A percentile compares a stretch with the other conserved stretches of the same genome.
Evolutionary conservation across 1,140 invertebrate species (phyloP).

Genomic region (Zeugodacus cucurbitae): DNA sequence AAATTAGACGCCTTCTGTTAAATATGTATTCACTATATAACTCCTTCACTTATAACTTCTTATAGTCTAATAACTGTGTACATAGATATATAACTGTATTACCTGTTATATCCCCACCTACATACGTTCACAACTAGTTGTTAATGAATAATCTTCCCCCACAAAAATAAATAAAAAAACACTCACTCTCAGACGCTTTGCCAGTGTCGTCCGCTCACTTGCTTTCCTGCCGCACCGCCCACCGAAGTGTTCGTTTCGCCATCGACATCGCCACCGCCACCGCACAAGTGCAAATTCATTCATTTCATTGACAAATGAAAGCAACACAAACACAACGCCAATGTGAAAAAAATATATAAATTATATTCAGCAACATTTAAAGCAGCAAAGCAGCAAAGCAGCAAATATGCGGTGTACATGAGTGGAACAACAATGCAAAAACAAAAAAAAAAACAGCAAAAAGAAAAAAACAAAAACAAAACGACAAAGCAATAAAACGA

Average conservation of each 20-base stretch:
- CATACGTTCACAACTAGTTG: not conserved
- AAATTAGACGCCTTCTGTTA: too few relatives aligned
- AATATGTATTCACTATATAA: too few relatives aligned
- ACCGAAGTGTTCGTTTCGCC: not conserved
- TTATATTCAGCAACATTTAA: not conserved
- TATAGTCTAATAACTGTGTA: too few relatives aligned
- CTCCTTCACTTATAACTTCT: too few relatives aligned
- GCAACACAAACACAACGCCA: not conserved
- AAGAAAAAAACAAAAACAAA: not conserved
- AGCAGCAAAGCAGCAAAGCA: too few relatives aligned
- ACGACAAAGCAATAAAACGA: not conserved
- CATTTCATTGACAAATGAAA: slow-evolving; percentile 38
- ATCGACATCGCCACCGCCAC: not conserved
- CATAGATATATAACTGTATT: not conserved
- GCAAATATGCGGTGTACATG: not conserved
- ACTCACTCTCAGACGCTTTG: not conserved
- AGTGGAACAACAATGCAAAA: not conserved
- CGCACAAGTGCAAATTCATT: slow-evolving; percentile 38
- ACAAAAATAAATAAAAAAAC: not conserved
- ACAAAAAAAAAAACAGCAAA: too few relatives aligned
- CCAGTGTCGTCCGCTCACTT: not conserved
- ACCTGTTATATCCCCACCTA: not conserved
- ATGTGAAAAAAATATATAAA: not conserved
- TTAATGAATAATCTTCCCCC: not conserved
- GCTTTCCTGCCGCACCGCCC: not conserved